Base-by-base conservation (phyloP, 1,140 invertebrate genomes). In the Palaemon carinicauda region DNA sequence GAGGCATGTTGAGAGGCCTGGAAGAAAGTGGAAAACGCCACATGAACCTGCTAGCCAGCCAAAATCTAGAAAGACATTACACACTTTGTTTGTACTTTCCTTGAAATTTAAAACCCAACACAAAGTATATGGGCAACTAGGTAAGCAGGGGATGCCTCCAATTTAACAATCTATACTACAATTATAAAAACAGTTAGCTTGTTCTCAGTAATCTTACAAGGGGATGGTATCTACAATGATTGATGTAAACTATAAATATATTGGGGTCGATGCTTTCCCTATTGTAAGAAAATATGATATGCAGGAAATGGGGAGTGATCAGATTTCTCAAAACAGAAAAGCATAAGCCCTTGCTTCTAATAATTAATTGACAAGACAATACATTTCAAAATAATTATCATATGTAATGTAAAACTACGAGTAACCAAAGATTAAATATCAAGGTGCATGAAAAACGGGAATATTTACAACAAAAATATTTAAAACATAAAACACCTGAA, bases 181-280 rank as follows among this genome's bases (percentile, higher is more conserved):
- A 24, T 33, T n/a, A 75, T 50, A 75, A 75, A 50, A 50, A 75
- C 73, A n/a, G 73, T 83, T 75, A 21, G 21, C 52, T 83, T 56
- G 65, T 52, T 75, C 52, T 54, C 74, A 77, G 33, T 50, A 41
- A 83, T 56, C 74, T 83, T 52, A 77, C 52, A 74, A 60, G 31
- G 81, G 71, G 56, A n/a, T 83, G 81, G 29, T 83, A 83, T 83
- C 81, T 83, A 83, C 81, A 83, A 83, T 83, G 81, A 56, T 60
- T 31, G 31, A 83, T 77, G 15, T 24, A 29, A 33, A 14, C 52
- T 14, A 60, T 80, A 31, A 80, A 60, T 17, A 79, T 27, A 53
- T 29, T 79, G 52, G 52, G 56, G 15, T 21, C 54, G 78, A 80
- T 56, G 52, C 54, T 56, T 60, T 21, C 31, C 78, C n/a, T 33